Percentiles rank a stretch among this genome's conserved stretches.
Conservation (phyloP, 2,888 invertebrate genomes). For the Willowsia nigromaculata region DNA sequence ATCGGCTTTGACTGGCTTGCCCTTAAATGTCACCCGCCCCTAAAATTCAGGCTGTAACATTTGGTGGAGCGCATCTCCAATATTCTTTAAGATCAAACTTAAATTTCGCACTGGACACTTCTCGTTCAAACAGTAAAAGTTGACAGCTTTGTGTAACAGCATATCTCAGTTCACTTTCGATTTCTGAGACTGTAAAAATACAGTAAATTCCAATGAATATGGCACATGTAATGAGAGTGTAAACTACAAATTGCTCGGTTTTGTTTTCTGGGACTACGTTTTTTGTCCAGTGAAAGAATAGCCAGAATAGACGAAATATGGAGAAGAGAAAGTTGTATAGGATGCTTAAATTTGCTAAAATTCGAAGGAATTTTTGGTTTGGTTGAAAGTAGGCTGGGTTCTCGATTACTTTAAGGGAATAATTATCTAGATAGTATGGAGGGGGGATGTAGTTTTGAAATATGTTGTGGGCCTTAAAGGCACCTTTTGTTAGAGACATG, state of each 20-base stretch:
- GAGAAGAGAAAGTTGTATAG: not conserved
- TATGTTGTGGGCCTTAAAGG: not conserved
- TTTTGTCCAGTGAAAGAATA: not conserved
- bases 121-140: no score
- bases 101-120: no score
- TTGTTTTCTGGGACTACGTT: not conserved
- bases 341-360: not conserved
- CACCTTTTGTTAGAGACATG: not conserved
- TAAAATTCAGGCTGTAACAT: no score
- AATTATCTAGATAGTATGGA: not conserved
- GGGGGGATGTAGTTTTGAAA: not conserved
- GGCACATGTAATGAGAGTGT: not conserved
- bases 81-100: no score
- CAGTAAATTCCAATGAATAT: not conserved
- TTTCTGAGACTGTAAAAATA: no score
- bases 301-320: not conserved
- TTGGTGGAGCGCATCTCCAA: no score
- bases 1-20: no score
- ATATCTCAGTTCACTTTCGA: not conserved
- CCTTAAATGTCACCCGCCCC: no score
- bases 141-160: not conserved
- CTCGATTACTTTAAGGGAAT: not conserved
- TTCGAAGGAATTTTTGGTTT: not conserved
- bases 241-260: not conserved
- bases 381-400: not conserved